Conservation (phyloP, 2,113 vertebrate species). For the Phyllopteryx taeniolatus region DNA sequence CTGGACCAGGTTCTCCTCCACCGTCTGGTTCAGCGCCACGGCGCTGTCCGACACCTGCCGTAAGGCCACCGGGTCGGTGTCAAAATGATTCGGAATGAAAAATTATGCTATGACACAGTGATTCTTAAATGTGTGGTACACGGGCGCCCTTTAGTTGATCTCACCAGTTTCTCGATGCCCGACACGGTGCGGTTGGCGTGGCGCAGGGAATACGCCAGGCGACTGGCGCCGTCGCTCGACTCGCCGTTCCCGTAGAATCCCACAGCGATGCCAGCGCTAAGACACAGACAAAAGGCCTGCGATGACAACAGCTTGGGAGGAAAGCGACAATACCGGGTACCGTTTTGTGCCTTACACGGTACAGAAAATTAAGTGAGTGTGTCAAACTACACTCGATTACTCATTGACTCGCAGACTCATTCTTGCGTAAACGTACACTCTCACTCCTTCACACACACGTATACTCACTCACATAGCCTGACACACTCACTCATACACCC, state of each 20-base stretch:
- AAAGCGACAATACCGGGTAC: neutral
- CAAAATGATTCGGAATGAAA: too few relatives aligned
- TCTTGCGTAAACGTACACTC: too few relatives aligned
- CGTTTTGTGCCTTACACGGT: neutral
- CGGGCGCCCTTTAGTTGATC: slow-evolving; percentile 20
- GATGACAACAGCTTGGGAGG: neutral
- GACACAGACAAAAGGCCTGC: slow-evolving; percentile 19
- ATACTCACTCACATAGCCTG: slow-evolving; percentile 2
- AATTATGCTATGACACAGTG: too few relatives aligned
- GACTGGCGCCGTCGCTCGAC: slow-evolving; percentile 86
- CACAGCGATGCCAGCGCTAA: slow-evolving; percentile 89
- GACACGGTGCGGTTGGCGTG: slow-evolving; percentile 91
- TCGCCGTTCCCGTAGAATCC: slow-evolving; percentile 96
- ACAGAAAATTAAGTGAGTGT: too few relatives aligned
- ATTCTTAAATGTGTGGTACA: too few relatives aligned
- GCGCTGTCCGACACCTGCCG: slow-evolving; percentile 82
- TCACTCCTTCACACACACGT: neutral
- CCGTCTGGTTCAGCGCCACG: slow-evolving; percentile 84
- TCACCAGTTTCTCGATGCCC: slow-evolving; percentile 87
- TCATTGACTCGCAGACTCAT: too few relatives aligned
- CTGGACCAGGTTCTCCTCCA: slow-evolving; percentile 79
- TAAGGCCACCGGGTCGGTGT: too few relatives aligned
- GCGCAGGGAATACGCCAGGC: slow-evolving; percentile 87
- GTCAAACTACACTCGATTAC: too few relatives aligned
- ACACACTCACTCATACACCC: slow-evolving; percentile 10